Evolutionary conservation across 2,888 invertebrate species (phyloP).

Genomic region (Zaprionus obscuricornis): DNA sequence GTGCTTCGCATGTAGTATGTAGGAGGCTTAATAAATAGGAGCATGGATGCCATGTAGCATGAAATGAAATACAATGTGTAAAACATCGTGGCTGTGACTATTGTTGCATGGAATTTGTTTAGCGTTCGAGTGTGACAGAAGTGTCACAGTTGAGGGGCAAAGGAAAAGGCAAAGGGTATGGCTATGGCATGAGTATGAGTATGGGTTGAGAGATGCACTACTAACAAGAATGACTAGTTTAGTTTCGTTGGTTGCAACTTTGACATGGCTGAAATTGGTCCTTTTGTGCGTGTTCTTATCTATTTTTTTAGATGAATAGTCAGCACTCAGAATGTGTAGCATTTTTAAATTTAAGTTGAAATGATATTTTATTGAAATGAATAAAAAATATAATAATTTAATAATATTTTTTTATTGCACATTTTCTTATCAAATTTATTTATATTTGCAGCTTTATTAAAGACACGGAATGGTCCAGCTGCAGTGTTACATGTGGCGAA

Average conservation of each 20-base stretch:
- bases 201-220: constrained; percentile 17
- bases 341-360: no score
- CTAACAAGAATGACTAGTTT: no score
- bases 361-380: no score
- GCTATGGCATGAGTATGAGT: background rate
- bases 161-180: background rate
- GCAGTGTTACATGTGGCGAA: constrained; percentile 95
- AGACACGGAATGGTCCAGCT: constrained; percentile 94
- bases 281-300: constrained; percentile 20
- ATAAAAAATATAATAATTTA: no score
- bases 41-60: constrained; percentile 44
- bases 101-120: constrained; percentile 64
- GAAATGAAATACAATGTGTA: constrained; percentile 70
- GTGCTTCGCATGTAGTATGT: constrained; percentile 14
- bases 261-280: constrained; percentile 12
- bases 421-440: background rate
- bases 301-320: constrained; percentile 23
- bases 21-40: constrained; percentile 53
- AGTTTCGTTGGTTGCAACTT: constrained; percentile 7
- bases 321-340: background rate
- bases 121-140: constrained; percentile 4
- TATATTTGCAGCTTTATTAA: constrained; percentile 91
- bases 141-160: background rate
- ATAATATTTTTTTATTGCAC: background rate
- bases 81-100: constrained; percentile 58